These are phyloP conservation scores for Molossus alvarezi DNA, from an alignment of 2,797 vertebrate genomes.

Conservation along the genomic window DNA sequence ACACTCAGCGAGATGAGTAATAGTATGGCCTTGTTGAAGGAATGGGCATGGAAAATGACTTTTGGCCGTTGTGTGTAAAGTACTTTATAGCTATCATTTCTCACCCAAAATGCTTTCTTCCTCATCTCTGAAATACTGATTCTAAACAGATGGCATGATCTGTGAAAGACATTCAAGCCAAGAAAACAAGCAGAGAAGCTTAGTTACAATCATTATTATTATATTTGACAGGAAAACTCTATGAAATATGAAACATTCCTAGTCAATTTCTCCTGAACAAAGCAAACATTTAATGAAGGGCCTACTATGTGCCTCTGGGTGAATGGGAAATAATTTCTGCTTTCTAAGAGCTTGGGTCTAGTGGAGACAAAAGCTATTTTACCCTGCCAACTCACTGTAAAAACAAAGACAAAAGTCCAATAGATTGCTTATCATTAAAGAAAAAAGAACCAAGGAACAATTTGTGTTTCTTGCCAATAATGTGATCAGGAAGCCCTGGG, in stretches of 20 bases:
- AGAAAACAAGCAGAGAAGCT: constrained; percentile 70
- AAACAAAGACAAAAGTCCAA: constrained; percentile 54
- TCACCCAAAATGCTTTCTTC: constrained; percentile 77
- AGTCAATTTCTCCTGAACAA: constrained; percentile 60
- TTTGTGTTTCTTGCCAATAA: neutral
- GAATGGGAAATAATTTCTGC: constrained; percentile 57
- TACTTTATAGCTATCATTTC: constrained; percentile 60
- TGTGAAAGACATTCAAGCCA: constrained; percentile 61
- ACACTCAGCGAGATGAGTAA: neutral
- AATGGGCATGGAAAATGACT: constrained; percentile 37
- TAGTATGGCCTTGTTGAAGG: neutral
- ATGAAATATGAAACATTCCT: constrained; percentile 50
- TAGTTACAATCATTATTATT: constrained; percentile 67
- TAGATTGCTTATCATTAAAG: constrained; percentile 46
- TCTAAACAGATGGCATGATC: constrained; percentile 76
- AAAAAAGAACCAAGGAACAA: constrained; percentile 1
- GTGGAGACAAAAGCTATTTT: constrained; percentile 41
- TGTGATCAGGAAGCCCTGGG: neutral
- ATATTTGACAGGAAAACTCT: constrained; percentile 48
- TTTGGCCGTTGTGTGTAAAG: constrained; percentile 56
- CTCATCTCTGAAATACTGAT: constrained; percentile 73
- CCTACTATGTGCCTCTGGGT: neutral
- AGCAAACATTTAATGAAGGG: constrained; percentile 27
- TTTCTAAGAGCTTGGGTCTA: neutral
- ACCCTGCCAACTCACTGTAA: neutral